A percentile compares a stretch with the other conserved stretches of the same genome.
Evolutionary conservation across 2,888 invertebrate species (phyloP).

Genomic region (Hetaerina titia): DNA sequence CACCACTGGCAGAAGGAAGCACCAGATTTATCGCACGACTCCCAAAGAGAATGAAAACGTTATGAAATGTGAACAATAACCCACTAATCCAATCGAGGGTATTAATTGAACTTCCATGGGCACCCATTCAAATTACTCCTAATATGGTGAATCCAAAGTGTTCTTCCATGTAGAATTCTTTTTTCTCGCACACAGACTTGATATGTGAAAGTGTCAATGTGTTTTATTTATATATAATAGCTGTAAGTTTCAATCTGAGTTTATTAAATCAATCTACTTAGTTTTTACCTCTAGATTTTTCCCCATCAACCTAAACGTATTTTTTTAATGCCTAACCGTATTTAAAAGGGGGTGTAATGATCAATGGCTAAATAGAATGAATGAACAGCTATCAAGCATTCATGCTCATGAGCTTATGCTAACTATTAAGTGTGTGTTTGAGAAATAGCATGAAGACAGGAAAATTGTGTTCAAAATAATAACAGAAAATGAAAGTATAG

Average conservation of each 20-base stretch:
- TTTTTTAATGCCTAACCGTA: too few relatives aligned
- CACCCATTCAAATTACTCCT: not conserved
- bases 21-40: conserved; percentile 87
- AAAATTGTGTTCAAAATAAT: too few relatives aligned
- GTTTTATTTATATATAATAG: not conserved
- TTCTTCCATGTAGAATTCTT: not conserved
- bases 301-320: not conserved
- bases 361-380: too few relatives aligned
- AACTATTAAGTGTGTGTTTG: too few relatives aligned
- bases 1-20: conserved; percentile 86
- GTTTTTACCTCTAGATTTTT: not conserved
- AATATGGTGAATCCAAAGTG: not conserved
- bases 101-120: not conserved
- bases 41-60: conserved; percentile 79
- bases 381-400: too few relatives aligned
- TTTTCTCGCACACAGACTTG: not conserved
- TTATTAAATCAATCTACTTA: not conserved
- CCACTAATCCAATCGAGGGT: not conserved
- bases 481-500: too few relatives aligned
- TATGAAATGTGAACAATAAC: not conserved
- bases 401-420: too few relatives aligned
- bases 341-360: too few relatives aligned
- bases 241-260: not conserved
- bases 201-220: not conserved
- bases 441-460: too few relatives aligned